phyloP scores from a whole-genome alignment of 2,113 vertebrate genomes.

The Pandion haliaetus region DNA sequence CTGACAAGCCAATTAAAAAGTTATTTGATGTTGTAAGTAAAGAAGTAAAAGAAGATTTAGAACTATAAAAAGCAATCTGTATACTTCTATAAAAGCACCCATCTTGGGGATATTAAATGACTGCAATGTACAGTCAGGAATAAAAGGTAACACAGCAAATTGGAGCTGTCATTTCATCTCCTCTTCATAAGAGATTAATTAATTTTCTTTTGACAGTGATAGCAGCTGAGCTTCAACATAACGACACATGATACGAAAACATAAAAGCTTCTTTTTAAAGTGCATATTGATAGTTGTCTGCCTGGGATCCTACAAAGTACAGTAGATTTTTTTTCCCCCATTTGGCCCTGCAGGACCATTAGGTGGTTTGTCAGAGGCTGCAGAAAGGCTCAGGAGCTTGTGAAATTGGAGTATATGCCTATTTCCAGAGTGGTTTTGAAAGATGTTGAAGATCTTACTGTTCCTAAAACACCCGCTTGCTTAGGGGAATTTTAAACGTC shows the following conservation, averaged over 20 bases:
- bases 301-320: neutral
- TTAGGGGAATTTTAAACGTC: neutral
- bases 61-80: neutral
- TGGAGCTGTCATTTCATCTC: neutral
- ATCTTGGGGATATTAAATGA: neutral
- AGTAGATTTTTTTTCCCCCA: rapidly evolving
- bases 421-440: neutral
- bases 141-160: constrained; percentile 21
- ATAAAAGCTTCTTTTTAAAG: neutral
- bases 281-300: neutral
- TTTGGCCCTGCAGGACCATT: neutral
- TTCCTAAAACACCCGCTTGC: neutral
- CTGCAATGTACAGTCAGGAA: neutral
- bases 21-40: neutral
- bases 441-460: neutral
- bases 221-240: neutral
- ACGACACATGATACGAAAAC: neutral
- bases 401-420: neutral
- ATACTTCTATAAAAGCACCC: neutral
- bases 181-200: constrained; percentile 4
- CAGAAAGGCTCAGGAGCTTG: neutral
- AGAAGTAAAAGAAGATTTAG: neutral
- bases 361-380: neutral
- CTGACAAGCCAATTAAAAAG: neutral
- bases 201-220: neutral